These are phyloP conservation scores for Coenonympha arcania DNA, from an alignment of 2,888 invertebrate species.

Conservation along the genomic window DNA sequence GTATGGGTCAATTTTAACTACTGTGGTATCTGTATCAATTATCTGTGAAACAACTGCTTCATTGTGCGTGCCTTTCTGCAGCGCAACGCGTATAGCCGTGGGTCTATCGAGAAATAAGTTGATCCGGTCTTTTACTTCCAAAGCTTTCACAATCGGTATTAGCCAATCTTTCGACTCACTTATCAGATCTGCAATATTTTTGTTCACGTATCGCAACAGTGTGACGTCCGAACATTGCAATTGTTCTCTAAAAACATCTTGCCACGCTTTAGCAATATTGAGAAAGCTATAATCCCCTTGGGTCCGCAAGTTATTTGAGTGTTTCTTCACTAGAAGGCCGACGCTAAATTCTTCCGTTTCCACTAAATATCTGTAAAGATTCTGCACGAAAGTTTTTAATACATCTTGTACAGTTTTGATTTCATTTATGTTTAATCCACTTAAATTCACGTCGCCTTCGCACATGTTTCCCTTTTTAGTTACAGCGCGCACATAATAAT, in stretches of 20 bases:
- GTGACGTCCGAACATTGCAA: conserved; percentile 29
- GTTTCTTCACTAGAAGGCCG: conserved; percentile 69
- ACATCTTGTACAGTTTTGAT: conserved; percentile 32
- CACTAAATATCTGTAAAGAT: conserved; percentile 41
- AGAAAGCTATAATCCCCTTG: conserved; percentile 80
- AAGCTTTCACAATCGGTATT: conserved; percentile 55
- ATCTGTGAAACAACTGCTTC: conserved; percentile 35
- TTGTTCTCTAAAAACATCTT: conserved; percentile 41
- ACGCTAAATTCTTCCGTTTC: conserved; percentile 31
- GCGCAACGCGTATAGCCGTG: conserved; percentile 41
- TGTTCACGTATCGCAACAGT: conserved; percentile 44
- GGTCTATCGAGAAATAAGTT: conserved; percentile 71
- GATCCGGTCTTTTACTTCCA: conserved; percentile 57
- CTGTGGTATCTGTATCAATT: conserved; percentile 29
- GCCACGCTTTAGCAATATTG: conserved; percentile 73
- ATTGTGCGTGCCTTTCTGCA: conserved; percentile 40
- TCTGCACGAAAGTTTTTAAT: conserved; percentile 37
- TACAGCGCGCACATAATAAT: no score
- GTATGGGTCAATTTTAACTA: conserved; percentile 41
- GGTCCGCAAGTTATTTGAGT: conserved; percentile 69
- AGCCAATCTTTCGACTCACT: conserved; percentile 63
- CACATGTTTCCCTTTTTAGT: neutral
- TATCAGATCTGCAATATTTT: conserved; percentile 48
- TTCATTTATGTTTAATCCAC: neutral
- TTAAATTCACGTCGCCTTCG: neutral